Evolutionary conservation across 2,888 invertebrate genomes (phyloP), one percentile per base, ranked within the genome.

Genomic region (Limenitis camilla): DNA sequence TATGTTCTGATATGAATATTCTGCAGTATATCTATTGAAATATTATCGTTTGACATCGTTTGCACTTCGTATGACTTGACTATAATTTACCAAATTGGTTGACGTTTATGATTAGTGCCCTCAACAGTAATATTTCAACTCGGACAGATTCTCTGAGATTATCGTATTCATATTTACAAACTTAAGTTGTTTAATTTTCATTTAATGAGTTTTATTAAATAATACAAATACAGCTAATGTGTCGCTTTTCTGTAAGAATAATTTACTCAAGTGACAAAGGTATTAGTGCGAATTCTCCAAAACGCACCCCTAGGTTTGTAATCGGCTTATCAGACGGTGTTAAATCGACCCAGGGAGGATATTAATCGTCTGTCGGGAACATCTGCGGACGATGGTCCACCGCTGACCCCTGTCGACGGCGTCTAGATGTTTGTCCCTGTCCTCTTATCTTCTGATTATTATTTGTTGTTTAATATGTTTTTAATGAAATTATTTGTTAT

Each of bases 301-400:
- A 51, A 44, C 42, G 38, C 38, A 44, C 52, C 54, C 49, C 43
- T 28, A 51, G 47, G 53, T 45, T 49, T 47, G 59, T 67, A 68
- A 71, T 68, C 71, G 60, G 66, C 69, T 71, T 72, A 72, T 69
- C 71, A 66, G 43, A 56, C 57, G 53, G 57, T 60, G 62, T 56
- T 58, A 61, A 59, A 57, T 60, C 58, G 61, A 54, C 46, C 55
- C 49, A 55, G 81, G 83, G 79, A 74, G 75, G 76, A 65, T 67
- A 87, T 87, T 86, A 87, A 86, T 87, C 84, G 81, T 78, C 86
- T 86, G 86, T 87, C 86, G 73, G 76, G 73, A 74, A 72, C 86
- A 87, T 85, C 86, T 87, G 86, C 75, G 77, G 71, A 73, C 76
- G 75, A 77, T 40, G 75, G 76, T 75, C 74, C 72, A 74, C 67